A percentile compares a stretch with the other conserved stretches of the same genome.
Conservation (phyloP, 2,888 invertebrate genomes). For the Lampropteryx suffumata region DNA sequence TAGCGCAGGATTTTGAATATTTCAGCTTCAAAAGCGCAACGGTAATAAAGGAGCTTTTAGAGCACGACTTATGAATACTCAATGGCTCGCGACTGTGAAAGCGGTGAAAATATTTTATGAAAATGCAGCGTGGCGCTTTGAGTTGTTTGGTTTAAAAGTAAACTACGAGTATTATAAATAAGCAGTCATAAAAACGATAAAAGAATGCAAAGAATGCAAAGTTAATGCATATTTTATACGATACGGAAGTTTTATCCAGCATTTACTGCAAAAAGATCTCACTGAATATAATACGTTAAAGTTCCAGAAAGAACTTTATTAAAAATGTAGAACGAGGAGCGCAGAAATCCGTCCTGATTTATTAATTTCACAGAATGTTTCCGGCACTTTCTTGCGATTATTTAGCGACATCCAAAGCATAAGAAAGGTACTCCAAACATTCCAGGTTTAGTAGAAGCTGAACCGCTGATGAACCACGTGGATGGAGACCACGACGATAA, state of each 20-base stretch:
- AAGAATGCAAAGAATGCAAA: too few relatives aligned
- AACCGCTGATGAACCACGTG: slow-evolving; percentile 88
- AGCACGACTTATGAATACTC: slow-evolving; percentile 23
- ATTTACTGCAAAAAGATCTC: too few relatives aligned
- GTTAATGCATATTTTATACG: too few relatives aligned
- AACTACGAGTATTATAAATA: neutral
- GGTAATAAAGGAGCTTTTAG: slow-evolving; percentile 17
- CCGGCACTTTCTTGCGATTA: too few relatives aligned
- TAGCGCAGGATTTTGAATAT: slow-evolving; percentile 11
- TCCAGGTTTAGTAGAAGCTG: slow-evolving; percentile 86
- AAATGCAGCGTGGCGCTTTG: slow-evolving; percentile 8
- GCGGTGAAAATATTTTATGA: slow-evolving; percentile 10
- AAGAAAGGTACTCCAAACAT: slow-evolving; percentile 26
- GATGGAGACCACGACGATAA: slow-evolving; percentile 81
- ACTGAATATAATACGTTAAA: too few relatives aligned
- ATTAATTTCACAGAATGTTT: too few relatives aligned
- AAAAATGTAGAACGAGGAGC: too few relatives aligned
- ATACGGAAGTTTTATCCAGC: too few relatives aligned
- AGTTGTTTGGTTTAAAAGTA: slow-evolving; percentile 1
- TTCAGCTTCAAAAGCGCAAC: slow-evolving; percentile 15
- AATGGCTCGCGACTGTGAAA: slow-evolving; percentile 11
- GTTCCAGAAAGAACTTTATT: too few relatives aligned
- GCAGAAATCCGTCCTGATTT: too few relatives aligned
- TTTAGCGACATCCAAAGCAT: neutral
- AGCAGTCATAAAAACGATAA: slow-evolving; percentile 7